Percentiles rank a stretch among this genome's conserved stretches.
These are phyloP conservation scores for Acleris emargana DNA, from an alignment of 2,888 invertebrate species.

Conservation along the genomic window DNA sequence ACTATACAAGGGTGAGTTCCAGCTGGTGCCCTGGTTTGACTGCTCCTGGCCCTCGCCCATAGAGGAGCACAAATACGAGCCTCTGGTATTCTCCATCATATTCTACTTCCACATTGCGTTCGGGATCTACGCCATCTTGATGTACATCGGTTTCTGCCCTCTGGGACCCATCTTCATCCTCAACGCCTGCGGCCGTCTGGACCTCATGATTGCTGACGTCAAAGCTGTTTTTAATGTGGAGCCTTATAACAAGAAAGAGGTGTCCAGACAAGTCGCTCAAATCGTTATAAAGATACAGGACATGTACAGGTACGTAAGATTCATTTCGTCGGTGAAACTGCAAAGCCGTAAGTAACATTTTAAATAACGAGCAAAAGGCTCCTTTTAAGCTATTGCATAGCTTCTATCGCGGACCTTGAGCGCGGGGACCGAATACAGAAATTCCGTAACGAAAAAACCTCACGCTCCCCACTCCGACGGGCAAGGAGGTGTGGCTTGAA, in stretches of 20 bases:
- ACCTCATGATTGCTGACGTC: background rate
- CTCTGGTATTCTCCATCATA: background rate
- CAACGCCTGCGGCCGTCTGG: background rate
- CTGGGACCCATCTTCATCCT: constrained; percentile 1
- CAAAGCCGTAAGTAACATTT: too few species aligned
- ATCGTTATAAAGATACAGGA: background rate
- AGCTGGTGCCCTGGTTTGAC: background rate
- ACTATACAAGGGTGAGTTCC: background rate
- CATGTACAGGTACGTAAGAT: background rate
- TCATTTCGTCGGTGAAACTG: too few species aligned
- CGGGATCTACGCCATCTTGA: background rate
- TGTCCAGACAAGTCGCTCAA: background rate
- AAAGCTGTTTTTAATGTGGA: background rate
- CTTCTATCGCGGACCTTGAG: too few species aligned
- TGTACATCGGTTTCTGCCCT: constrained; percentile 2
- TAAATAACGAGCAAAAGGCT: too few species aligned
- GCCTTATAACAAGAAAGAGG: background rate
- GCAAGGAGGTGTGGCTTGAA: too few species aligned
- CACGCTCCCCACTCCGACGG: too few species aligned
- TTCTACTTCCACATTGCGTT: background rate
- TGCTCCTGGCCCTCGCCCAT: background rate
- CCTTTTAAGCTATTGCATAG: too few species aligned
- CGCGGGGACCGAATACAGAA: too few species aligned
- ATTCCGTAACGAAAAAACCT: too few species aligned
- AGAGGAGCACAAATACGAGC: background rate